A percentile compares a stretch with the other conserved stretches of the same genome.
phyloP scores from a whole-genome alignment of 2,888 invertebrate genomes.

The Spisula solida region DNA sequence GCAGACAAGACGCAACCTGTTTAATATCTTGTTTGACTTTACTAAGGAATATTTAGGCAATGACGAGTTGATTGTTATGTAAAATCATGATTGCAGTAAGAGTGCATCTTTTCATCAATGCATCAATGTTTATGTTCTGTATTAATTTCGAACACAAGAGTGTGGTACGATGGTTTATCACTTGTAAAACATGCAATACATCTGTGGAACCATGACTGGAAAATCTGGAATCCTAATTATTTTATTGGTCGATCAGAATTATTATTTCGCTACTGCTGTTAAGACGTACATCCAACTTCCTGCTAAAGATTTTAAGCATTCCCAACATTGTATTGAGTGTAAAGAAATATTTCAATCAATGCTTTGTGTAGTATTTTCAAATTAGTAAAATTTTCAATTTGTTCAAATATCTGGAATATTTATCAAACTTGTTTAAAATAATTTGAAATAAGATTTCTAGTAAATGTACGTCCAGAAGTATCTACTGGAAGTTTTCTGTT shows the following conservation, averaged over 20 bases:
- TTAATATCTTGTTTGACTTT: background rate
- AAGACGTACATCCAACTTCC: background rate
- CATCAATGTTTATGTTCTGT: background rate
- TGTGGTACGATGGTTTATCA: background rate
- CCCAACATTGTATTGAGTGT: background rate
- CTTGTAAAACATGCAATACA: background rate
- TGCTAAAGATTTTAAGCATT: background rate
- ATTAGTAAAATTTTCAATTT: background rate
- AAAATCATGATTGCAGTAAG: background rate
- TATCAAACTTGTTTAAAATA: background rate
- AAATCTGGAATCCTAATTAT: constrained; percentile 13
- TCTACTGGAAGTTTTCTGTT: background rate
- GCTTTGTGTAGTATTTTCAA: background rate
- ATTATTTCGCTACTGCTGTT: background rate
- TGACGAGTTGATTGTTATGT: background rate
- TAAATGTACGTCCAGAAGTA: background rate
- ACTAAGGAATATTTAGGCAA: background rate
- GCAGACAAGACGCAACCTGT: background rate
- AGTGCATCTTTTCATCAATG: constrained; percentile 10
- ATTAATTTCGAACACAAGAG: background rate
- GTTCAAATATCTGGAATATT: background rate
- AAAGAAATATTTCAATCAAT: background rate
- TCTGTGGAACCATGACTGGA: background rate
- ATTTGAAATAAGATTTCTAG: background rate
- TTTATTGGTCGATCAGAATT: background rate